Base-by-base conservation (phyloP, 2,113 vertebrate genomes). In the Triplophysa siluroides region DNA sequence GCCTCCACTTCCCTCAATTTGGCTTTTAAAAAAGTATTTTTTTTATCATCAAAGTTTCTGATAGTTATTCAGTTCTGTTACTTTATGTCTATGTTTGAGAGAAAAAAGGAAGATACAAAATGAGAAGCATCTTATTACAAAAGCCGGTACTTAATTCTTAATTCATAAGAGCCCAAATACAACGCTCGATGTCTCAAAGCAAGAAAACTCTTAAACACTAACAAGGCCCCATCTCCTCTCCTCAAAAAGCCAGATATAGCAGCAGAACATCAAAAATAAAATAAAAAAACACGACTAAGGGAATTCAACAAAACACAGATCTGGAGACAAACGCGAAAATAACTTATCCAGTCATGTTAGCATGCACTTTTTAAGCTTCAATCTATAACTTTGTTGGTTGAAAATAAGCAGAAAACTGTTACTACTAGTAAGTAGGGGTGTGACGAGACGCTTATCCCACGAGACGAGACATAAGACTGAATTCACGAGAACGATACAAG, bases 301-400 rank as follows among this genome's bases (percentile, higher is more conserved):
- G 54, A 38, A 38, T 50, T 21, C 29, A 16, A 58, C 10, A 29
- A 19, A 1, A n/a, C 38, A 54, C 38, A 54, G 6, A 71, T 52
- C 52, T 62, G 65, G 58, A 26, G 2, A 69, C 77, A 82, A 62
- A 18, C 73, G 76, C 52, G 72, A 70, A 70, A 86, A 76, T 8
- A 23, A 16, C 50, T 50, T 56, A 58, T 21, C 18, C 0, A 16
- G 10, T 60, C 18, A 18, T 8, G 4, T 8, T 60, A 61, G 29
- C 33, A 16, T 60, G 54, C 33, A 74, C 23, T 74, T 16, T 54
- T 54, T 19, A 6, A 54, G 14, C 14, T 18, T 5, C 6, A 18
- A 38, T 38, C 33, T 7, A 38, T 38, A 38, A 7, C 33, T 38
- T 38, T 38, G 0, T 38, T 38, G 33, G 33, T 38, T 38, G 33